Conservation (phyloP, 2,888 invertebrate species). For the Vanessa cardui region DNA sequence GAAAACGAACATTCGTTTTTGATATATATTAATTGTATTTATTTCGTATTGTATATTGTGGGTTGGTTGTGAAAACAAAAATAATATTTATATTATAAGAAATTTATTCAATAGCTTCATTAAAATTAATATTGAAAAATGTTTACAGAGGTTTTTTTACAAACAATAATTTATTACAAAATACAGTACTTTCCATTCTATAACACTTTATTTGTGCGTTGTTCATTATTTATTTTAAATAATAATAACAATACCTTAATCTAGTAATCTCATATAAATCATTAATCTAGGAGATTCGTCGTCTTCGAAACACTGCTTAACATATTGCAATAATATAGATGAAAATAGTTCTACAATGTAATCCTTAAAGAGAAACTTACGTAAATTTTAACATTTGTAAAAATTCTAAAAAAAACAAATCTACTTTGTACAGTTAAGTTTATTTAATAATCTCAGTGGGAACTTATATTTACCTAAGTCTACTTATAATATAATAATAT, state of each 20-base stretch:
- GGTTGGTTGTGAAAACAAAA: slow-evolving; percentile 15
- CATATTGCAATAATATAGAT: slow-evolving; percentile 52
- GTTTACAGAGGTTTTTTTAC: slow-evolving; percentile 59
- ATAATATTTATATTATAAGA: slow-evolving; percentile 56
- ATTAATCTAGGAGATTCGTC: slow-evolving; percentile 73
- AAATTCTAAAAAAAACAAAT: slow-evolving; percentile 65
- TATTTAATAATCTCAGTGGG: slow-evolving; percentile 71
- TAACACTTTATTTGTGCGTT: slow-evolving; percentile 67
- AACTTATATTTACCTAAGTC: slow-evolving; percentile 40
- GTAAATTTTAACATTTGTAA: slow-evolving; percentile 67
- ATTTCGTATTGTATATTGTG: too few relatives aligned
- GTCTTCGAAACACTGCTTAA: slow-evolving; percentile 48
- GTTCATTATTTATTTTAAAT: slow-evolving; percentile 50
- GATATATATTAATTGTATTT: too few relatives aligned
- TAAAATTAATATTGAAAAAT: slow-evolving; percentile 66
- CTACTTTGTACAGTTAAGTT: slow-evolving; percentile 65
- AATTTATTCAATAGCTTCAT: slow-evolving; percentile 73
- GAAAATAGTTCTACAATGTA: slow-evolving; percentile 35
- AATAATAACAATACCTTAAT: slow-evolving; percentile 70
- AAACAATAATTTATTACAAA: slow-evolving; percentile 80
- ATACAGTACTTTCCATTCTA: slow-evolving; percentile 59
- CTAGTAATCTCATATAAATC: slow-evolving; percentile 77
- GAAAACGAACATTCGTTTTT: too few relatives aligned
- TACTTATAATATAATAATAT: not conserved
- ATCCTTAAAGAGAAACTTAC: slow-evolving; percentile 42